These are phyloP conservation scores for Heliconius congener DNA, from an alignment of 1,140 invertebrate species.

Conservation along the genomic window DNA sequence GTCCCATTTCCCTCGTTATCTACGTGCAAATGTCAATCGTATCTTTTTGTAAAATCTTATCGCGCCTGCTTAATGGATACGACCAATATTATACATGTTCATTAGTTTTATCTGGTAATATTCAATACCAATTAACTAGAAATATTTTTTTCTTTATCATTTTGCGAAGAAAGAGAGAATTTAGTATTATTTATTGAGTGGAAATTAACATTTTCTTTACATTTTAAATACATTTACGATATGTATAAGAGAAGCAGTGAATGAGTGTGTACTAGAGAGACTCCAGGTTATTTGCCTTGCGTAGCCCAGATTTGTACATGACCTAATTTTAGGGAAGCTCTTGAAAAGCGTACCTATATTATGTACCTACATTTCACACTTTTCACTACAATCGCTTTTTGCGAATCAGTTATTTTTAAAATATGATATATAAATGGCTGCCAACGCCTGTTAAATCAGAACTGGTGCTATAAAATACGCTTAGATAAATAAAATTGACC, in stretches of 20 bases:
- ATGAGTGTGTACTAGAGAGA: conserved; percentile 1
- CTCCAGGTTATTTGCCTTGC: background rate
- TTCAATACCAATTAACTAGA: background rate
- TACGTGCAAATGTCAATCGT: conserved; percentile 63
- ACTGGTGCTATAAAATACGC: conserved; percentile 3
- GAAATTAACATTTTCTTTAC: background rate
- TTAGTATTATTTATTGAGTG: background rate
- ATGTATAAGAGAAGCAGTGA: background rate
- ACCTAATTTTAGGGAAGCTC: conserved; percentile 31
- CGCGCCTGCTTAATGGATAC: background rate
- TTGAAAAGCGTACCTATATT: background rate
- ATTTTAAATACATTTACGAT: background rate
- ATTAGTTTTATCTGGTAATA: background rate
- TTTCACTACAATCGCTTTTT: background rate
- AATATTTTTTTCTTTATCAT: background rate
- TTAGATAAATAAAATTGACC: conserved; percentile 13
- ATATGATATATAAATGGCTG: background rate
- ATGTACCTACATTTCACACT: background rate
- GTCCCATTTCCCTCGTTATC: conserved; percentile 45
- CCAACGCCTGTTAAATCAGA: background rate
- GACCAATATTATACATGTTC: background rate
- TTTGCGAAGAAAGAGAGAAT: too few species aligned
- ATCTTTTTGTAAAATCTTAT: conserved; percentile 32
- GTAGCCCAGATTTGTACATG: conserved; percentile 33
- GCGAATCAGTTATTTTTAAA: background rate